Percentiles rank a stretch among this genome's conserved stretches.
These are phyloP conservation scores for Tipula unca DNA, from an alignment of 2,888 invertebrate species.

Conservation along the genomic window DNA sequence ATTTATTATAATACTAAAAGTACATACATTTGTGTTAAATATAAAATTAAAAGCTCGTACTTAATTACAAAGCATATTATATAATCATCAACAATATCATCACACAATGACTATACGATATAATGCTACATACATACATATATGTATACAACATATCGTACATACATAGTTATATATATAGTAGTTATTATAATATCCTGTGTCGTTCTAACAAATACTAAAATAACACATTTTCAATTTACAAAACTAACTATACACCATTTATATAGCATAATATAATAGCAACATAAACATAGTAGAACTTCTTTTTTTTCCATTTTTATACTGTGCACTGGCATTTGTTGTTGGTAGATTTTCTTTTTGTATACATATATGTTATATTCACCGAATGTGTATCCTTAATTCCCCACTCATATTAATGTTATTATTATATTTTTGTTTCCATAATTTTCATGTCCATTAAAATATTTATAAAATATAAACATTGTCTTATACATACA, in stretches of 20 bases:
- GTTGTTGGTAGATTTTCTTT: neutral
- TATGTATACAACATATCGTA: neutral
- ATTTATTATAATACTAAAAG: slow-evolving; percentile 8
- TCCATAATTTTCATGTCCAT: slow-evolving; percentile 14
- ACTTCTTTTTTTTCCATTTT: neutral
- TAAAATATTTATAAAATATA: slow-evolving; percentile 8
- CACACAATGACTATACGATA: neutral
- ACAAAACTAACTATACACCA: slow-evolving; percentile 14
- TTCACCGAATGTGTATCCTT: neutral
- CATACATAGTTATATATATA: neutral
- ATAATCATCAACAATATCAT: slow-evolving; percentile 10
- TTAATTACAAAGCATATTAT: slow-evolving; percentile 19
- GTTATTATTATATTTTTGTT: slow-evolving; percentile 8
- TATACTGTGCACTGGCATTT: neutral
- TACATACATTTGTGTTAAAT: neutral
- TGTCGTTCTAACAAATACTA: neutral
- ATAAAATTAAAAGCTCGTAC: slow-evolving; percentile 16
- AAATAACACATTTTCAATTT: slow-evolving; percentile 14
- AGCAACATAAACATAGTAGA: neutral
- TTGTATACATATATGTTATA: neutral
- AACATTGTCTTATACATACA: neutral
- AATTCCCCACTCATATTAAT: slow-evolving; percentile 14
- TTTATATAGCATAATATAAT: neutral
- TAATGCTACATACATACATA: neutral
- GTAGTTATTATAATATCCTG: neutral